Base-by-base conservation (phyloP, 2,113 vertebrate species). In the Irena cyanogastra region DNA sequence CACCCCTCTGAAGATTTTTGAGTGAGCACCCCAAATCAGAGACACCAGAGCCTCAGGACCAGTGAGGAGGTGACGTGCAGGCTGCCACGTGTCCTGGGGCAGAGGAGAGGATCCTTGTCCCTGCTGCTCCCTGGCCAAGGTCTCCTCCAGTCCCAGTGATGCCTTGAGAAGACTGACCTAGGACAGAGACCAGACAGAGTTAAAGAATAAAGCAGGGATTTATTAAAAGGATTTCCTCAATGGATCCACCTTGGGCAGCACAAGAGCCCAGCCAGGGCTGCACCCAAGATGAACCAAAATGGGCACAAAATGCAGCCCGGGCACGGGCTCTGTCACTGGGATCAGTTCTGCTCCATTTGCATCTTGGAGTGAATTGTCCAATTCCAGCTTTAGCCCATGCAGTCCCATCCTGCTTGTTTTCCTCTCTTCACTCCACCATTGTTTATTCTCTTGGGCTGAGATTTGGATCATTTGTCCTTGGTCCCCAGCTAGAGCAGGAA, bases 371-470 rank as follows among this genome's bases (percentile, higher is more conserved):
- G 35, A 1, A 59, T 59, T 26, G 15, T 59, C 15, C 15, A 24
- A 6, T 59, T 59, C 1, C 15, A 35, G 22, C 15, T 59, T 35
- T 35, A 35, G n/a, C 0, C 2, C 1, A 17, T 26, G n/a, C 0
- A 59, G 22, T 59, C n/a, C n/a, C n/a, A 24, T 26, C 23, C 23
- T 35, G 0, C 10, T 59, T 35, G n/a, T 59, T 35, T 59, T 59
- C 35, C 56, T 59, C 56, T 59, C 22, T 35, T 17, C 22, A 57
- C 9, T 1, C 16, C 50, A 52, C 2, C 2, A 10, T 11, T 59
- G n/a, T 59, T 59, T 16, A 0, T 26, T 23, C 15, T 35, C n/a
- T 26, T 59, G 57, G n/a, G 57, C 6, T 35, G n/a, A 26, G 3
- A 59, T 35, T 37, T 37, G 57, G 23, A 26, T 59, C 2, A 37